These are phyloP conservation scores for Protobothrops mucrosquamatus DNA, from an alignment of 2,113 vertebrate species.

Conservation along the genomic window DNA sequence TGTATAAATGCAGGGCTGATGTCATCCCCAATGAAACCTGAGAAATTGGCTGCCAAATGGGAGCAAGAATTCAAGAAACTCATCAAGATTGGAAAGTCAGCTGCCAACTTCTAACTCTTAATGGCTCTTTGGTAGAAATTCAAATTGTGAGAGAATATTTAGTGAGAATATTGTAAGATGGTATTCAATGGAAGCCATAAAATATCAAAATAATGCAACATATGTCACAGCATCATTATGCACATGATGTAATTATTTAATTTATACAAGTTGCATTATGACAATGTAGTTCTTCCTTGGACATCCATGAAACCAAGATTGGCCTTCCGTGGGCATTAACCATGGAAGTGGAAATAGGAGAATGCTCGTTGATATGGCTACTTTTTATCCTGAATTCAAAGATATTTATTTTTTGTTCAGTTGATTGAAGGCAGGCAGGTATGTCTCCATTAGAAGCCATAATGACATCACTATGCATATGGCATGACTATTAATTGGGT, in stretches of 20 bases:
- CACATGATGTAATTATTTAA: neutral
- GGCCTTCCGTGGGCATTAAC: neutral
- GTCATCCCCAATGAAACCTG: no score
- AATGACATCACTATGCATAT: neutral
- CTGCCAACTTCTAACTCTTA: no score
- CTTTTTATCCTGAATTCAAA: neutral
- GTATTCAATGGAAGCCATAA: neutral
- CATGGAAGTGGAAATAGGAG: neutral
- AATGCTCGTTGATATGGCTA: neutral
- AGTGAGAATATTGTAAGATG: neutral
- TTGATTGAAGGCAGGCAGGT: neutral
- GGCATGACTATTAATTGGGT: neutral
- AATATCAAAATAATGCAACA: neutral
- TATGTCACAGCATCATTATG: neutral
- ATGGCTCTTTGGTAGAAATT: no score
- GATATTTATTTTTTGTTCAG: neutral
- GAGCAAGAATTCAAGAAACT: no score
- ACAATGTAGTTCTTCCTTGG: no score
- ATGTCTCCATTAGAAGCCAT: neutral
- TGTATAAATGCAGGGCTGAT: no score
- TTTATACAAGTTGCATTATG: neutral
- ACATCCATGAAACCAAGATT: no score
- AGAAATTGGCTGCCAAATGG: no score
- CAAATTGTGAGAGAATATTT: neutral
- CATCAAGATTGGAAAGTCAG: no score